phyloP scores from a whole-genome alignment of 2,888 invertebrate species.

The Acanthacorydalis orientalis region DNA sequence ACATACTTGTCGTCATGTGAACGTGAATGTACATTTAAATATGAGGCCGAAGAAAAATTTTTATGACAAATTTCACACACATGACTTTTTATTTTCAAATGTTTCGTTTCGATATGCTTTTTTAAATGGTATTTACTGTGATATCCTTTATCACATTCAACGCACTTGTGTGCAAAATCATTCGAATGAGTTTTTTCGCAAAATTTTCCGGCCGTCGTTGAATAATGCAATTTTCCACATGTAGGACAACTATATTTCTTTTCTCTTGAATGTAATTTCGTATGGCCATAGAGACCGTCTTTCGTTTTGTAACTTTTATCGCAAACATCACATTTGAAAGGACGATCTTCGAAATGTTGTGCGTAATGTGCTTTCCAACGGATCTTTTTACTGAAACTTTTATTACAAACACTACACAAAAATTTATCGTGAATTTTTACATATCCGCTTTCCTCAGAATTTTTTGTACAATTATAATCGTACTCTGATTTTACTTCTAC shows the following conservation, averaged over 20 bases:
- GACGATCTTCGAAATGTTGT: constrained; percentile 19
- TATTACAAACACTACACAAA: constrained; percentile 7
- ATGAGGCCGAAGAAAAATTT: neutral
- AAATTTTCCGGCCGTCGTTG: neutral
- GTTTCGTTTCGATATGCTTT: constrained; percentile 3
- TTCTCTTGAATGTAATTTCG: constrained; percentile 20
- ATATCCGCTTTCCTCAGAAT: no score
- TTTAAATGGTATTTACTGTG: constrained; percentile 9
- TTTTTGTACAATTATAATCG: no score
- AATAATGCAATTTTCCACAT: neutral
- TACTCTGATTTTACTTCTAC: no score
- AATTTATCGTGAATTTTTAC: neutral
- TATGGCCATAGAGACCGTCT: constrained; percentile 26
- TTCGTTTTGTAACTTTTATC: constrained; percentile 29
- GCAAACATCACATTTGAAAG: constrained; percentile 28
- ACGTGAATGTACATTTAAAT: constrained; percentile 13
- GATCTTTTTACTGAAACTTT: constrained; percentile 4
- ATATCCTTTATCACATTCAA: constrained; percentile 13
- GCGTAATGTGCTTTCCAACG: constrained; percentile 26
- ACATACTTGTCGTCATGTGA: constrained; percentile 10
- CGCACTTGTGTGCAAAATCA: constrained; percentile 1
- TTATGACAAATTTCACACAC: constrained; percentile 1
- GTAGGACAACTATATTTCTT: neutral
- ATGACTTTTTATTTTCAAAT: neutral
- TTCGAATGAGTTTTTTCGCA: neutral